A percentile compares a stretch with the other conserved stretches of the same genome.
Evolutionary conservation across 2,113 vertebrate species (phyloP).

Genomic region (Seriola rivoliana): DNA sequence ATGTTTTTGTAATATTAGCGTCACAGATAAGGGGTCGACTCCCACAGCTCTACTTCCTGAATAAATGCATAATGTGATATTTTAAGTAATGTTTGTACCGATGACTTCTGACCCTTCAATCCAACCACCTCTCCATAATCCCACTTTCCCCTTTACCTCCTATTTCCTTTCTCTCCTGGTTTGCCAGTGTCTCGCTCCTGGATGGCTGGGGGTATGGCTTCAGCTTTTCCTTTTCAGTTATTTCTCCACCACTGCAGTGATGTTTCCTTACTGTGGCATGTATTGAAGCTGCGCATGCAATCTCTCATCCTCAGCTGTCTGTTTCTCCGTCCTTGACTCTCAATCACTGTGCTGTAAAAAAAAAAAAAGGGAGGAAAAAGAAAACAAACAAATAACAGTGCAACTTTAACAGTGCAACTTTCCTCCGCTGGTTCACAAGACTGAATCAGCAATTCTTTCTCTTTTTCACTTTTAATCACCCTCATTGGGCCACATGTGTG

Average conservation of each 20-base stretch:
- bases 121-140: conserved; percentile 57
- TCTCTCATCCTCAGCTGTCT: conserved; percentile 70
- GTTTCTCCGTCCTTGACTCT: conserved; percentile 66
- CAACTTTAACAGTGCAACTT: conserved; percentile 10
- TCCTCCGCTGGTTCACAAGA: conserved; percentile 46
- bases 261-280: conserved; percentile 73
- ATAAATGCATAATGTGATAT: conserved; percentile 37
- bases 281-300: conserved; percentile 69
- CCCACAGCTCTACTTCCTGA: neutral
- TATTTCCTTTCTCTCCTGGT: conserved; percentile 90
- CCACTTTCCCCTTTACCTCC: conserved; percentile 68
- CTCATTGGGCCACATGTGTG: conserved; percentile 45
- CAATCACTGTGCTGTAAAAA: conserved; percentile 64
- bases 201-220: conserved; percentile 99
- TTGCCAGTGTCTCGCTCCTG: conserved; percentile 97
- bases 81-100: conserved; percentile 39
- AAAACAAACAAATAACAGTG: neutral
- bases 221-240: conserved; percentile 84
- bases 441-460: conserved; percentile 65
- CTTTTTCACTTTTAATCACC: conserved; percentile 65
- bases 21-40: no score
- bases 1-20: no score
- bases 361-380: neutral
- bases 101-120: conserved; percentile 42
- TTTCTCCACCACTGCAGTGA: conserved; percentile 50